Evolutionary conservation across 37 sponge, comb jelly and placozoan species (phyloP).

Genomic region (Ephydatia muelleri): DNA sequence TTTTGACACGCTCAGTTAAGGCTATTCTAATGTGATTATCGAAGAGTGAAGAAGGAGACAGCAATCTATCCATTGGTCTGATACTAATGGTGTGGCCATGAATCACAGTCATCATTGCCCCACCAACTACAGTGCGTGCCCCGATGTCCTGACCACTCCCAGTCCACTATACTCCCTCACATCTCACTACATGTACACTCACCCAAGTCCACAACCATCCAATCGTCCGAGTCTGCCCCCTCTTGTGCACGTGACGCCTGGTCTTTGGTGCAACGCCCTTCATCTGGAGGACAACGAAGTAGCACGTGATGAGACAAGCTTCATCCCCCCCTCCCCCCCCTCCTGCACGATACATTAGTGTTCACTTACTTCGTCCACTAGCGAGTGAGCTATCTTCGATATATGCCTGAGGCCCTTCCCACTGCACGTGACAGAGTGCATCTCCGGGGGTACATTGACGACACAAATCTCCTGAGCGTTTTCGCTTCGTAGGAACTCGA

Average conservation of each 20-base stretch:
- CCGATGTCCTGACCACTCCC: too few species aligned
- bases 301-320: not conserved
- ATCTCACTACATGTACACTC: too few species aligned
- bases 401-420: conserved; percentile 65
- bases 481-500: conserved; percentile 53
- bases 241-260: conserved; percentile 32
- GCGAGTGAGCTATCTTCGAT: conserved; percentile 48
- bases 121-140: too few species aligned
- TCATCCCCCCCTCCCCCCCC: too few species aligned
- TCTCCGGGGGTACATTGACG: conserved; percentile 36
- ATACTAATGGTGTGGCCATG: too few species aligned
- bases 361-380: conserved; percentile 58
- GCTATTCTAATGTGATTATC: too few species aligned
- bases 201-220: conserved; percentile 79
- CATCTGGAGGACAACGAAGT: conserved; percentile 19
- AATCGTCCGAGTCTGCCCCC: conserved; percentile 64
- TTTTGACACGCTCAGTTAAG: too few species aligned
- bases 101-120: too few species aligned
- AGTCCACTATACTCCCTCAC: too few species aligned
- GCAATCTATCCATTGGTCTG: too few species aligned
- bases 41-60: too few species aligned
- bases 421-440: conserved; percentile 60
- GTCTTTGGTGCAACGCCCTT: conserved; percentile 12
- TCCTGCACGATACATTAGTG: too few species aligned
- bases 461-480: conserved; percentile 64